Evolutionary conservation across 2,888 invertebrate species (phyloP).

Genomic region (Allacma fusca): DNA sequence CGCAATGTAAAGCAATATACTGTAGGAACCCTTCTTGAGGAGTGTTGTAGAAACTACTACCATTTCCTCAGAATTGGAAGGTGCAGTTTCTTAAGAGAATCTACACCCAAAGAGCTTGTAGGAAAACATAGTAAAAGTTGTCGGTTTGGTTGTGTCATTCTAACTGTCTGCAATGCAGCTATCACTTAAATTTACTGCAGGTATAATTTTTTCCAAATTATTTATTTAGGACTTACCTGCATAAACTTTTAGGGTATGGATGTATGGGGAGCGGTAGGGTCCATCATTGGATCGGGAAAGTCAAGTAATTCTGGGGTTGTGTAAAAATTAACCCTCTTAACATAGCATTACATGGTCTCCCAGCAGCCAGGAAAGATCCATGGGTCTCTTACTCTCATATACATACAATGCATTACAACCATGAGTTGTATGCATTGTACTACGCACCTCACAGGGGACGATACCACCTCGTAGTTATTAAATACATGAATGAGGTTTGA

Average conservation of each 20-base stretch:
- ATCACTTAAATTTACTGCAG: conserved; percentile 16
- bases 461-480: neutral
- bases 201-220: conserved; percentile 1
- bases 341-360: too few species aligned
- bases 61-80: neutral
- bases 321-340: too few species aligned
- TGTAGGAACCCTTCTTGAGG: too few species aligned
- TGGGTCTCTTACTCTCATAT: too few species aligned
- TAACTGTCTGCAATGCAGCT: neutral
- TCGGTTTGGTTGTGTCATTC: neutral
- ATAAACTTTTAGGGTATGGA: neutral
- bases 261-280: too few species aligned
- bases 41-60: too few species aligned
- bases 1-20: too few species aligned
- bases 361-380: too few species aligned
- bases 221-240: conserved; percentile 9
- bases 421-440: too few species aligned
- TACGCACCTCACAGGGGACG: neutral
- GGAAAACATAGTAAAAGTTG: neutral
- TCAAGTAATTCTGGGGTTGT: too few species aligned
- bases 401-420: too few species aligned
- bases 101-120: neutral
- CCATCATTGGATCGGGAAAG: too few species aligned
- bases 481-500: neutral
- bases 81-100: neutral